Evolutionary conservation across 2,888 invertebrate species (phyloP), one percentile per base, ranked within the genome.

Genomic region (Petrolisthes cinctipes): DNA sequence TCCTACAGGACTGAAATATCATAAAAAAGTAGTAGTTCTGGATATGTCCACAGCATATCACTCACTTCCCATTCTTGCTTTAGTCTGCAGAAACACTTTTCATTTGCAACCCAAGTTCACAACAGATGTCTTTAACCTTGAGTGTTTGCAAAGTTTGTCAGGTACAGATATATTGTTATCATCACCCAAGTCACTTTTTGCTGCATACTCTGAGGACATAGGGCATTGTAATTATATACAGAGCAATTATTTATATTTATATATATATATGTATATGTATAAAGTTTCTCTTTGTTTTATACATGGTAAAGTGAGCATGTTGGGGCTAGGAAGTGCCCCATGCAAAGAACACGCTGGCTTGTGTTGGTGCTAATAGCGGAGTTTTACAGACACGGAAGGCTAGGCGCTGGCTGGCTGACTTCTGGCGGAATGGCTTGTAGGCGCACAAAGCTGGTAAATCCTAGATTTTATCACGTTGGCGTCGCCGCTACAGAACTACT

Each of bases 391-490:
- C 87, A 88, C 84, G 84, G 84, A 88, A 88, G 84, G 87, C 87
- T 76, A 86, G 84, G 84, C 87, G 82, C 82, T 86, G 86, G 84
- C 84, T 87, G 86, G 78, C 68, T 86, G 84, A 79, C 82, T 71
- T 71, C 71, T 73, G 83, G 75, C 75, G 81, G 85, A 37, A 37
- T 83, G 83, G 56, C 75, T 83, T 82, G 68, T 87, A 87, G 86
- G 86, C 86, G 83, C 79, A 87, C 80, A 83, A 87, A 87, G 86
- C 86, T 87, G 83, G 83, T 83, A 87, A 73, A 83, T 83, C 79
- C 86, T 87, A 87, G 83, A 61, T 86, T 84, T 85, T 83, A 87
- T 88, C 88, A 88, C 88, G 82, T 82, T 85, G 88, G 88, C 88
- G 85, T 88, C 88, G 82, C 88, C 85, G 79, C 88, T 88, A 88